Base-by-base conservation (phyloP, 2,797 vertebrate genomes). In the Coendou prehensilis region DNA sequence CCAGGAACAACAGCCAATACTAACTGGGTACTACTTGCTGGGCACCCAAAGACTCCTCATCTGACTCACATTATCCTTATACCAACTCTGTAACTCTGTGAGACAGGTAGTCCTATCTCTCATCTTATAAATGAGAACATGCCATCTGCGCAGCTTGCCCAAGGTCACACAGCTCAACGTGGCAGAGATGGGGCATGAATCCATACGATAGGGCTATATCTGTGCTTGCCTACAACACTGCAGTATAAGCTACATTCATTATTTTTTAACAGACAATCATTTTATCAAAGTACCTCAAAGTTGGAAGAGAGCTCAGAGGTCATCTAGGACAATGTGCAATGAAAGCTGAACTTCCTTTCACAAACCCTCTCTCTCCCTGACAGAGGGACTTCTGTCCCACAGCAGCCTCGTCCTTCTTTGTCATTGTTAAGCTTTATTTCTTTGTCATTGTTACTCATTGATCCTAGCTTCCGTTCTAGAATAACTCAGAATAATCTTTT, bases 401-500 rank as follows among this genome's bases (percentile, higher is more conserved):
- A 64, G 37, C 63, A 73, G 26, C 22, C 61, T 10, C 6, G n/a
- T 88, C 83, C 59, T 78, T 50, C 67, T 8, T 13, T 73, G 69
- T 45, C 69, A 22, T 59, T 26, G 82, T 23, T 83, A 88, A 64
- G 73, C 37, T 83, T 79, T 64, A 54, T 75, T 61, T 93, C 90
- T 79, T 59, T 89, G 52, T 94, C 91, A 78, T 95, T 93, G 89
- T 81, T 90, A 73, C 63, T 76, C 95, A 97, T 95, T 59, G 96
- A 97, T 95, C 87, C 82, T 80, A 28, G 47, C 41, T 69, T 85
- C 33, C 92, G 81, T 81, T 94, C 96, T 94, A 83, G 78, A 91
- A 93, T 82, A 89, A 89, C 95, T 97, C 97, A 97, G 95, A 61
- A 82, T 64, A 41, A 93, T 93, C 69, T 91, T 97, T 97, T 95